phyloP scores from a whole-genome alignment of 2,113 vertebrate genomes.

The Dicrurus megarhynchus region DNA sequence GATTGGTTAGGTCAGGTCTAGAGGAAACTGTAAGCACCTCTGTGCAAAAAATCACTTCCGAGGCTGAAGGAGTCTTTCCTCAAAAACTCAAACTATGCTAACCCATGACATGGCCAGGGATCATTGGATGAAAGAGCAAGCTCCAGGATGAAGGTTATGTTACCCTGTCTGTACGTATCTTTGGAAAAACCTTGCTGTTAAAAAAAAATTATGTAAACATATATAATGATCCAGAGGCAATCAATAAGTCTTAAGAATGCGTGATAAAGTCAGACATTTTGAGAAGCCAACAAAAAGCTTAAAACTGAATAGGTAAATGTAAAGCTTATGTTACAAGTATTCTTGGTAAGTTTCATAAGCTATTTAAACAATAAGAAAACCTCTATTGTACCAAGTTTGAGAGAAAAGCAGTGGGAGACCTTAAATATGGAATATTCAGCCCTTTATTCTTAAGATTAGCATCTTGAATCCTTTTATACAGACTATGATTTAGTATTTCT shows the following conservation, averaged over 20 bases:
- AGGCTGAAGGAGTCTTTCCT: too few relatives aligned
- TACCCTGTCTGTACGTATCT: background rate
- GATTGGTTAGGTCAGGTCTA: too few relatives aligned
- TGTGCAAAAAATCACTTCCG: too few relatives aligned
- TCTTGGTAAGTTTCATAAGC: background rate
- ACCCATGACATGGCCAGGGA: too few relatives aligned
- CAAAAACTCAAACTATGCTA: too few relatives aligned
- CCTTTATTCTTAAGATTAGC: background rate
- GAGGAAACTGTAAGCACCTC: too few relatives aligned
- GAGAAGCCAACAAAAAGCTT: background rate
- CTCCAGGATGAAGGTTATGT: background rate
- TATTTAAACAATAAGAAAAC: background rate
- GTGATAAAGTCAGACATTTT: background rate
- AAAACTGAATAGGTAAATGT: background rate
- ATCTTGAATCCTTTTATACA: background rate
- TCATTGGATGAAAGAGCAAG: background rate
- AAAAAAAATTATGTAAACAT: background rate
- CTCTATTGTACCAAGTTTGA: background rate
- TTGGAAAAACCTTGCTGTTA: background rate
- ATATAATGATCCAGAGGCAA: background rate
- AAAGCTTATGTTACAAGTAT: background rate
- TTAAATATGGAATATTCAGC: background rate
- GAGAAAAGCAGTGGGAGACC: background rate
- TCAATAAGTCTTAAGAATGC: background rate
- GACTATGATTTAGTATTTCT: background rate